phyloP scores from a whole-genome alignment of 1,140 invertebrate genomes.

The Drosophila littoralis region DNA sequence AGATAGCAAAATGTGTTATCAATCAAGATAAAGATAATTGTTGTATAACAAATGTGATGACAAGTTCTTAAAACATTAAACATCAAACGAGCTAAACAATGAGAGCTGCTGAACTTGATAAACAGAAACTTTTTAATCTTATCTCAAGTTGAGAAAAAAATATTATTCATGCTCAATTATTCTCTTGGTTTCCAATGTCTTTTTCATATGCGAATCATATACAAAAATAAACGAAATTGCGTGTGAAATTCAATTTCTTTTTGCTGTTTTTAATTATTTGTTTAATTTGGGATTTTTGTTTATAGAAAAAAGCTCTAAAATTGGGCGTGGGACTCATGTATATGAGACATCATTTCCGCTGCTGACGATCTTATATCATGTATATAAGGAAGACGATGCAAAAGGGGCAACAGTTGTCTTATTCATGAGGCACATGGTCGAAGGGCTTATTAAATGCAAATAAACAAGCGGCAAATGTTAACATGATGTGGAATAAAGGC shows the following conservation, averaged over 20 bases:
- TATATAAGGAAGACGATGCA: conserved; percentile 13
- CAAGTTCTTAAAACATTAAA: neutral
- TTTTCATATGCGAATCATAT: conserved; percentile 22
- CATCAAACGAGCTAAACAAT: no score
- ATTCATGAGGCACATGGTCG: conserved; percentile 22
- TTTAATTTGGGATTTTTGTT: conserved; percentile 41
- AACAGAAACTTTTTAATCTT: conserved; percentile 19
- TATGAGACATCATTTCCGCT: conserved; percentile 74
- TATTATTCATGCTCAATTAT: neutral
- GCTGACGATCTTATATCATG: conserved; percentile 51
- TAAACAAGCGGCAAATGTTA: conserved; percentile 45
- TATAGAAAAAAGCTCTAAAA: conserved; percentile 62
- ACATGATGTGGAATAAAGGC: conserved; percentile 17
- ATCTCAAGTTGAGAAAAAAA: conserved; percentile 17
- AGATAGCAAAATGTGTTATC: conserved; percentile 23
- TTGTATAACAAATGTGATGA: conserved; percentile 9
- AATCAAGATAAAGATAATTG: conserved; percentile 15
- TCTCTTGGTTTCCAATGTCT: conserved; percentile 11
- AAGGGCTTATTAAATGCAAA: conserved; percentile 47
- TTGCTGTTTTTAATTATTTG: conserved; percentile 39
- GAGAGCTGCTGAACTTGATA: neutral
- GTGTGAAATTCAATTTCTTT: conserved; percentile 68
- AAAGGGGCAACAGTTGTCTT: conserved; percentile 51
- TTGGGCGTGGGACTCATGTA: conserved; percentile 54
- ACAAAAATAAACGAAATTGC: conserved; percentile 68